Percentiles rank a stretch among this genome's conserved stretches.
phyloP scores from a whole-genome alignment of 2,888 invertebrate species.

The Leptura quadrifasciata region DNA sequence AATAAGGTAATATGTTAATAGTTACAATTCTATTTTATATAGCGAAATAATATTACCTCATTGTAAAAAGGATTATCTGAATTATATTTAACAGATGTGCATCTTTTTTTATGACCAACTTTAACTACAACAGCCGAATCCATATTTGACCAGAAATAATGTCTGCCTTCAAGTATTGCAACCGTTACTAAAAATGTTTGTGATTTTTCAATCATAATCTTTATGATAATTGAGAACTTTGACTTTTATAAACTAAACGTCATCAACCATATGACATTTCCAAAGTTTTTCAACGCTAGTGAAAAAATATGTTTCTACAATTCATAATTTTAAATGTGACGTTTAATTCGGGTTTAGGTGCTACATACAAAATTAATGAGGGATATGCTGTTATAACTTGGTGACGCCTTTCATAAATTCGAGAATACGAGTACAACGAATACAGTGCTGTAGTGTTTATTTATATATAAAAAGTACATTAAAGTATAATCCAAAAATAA shows the following conservation, averaged over 20 bases:
- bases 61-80: constrained; percentile 81
- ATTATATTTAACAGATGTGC: constrained; percentile 77
- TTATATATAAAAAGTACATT: no score
- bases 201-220: constrained; percentile 58
- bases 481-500: no score
- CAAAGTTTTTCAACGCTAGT: no score
- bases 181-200: constrained; percentile 79
- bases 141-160: constrained; percentile 75
- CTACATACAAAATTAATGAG: no score
- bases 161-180: constrained; percentile 81
- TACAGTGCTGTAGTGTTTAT: no score
- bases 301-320: no score
- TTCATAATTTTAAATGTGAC: no score
- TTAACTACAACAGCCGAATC: constrained; percentile 80
- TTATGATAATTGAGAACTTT: background rate
- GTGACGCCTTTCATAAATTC: no score
- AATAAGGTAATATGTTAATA: constrained; percentile 15
- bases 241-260: background rate
- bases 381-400: no score
- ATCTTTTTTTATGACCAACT: constrained; percentile 78
- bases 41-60: constrained; percentile 75
- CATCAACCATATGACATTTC: background rate
- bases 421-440: no score
- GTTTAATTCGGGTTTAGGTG: no score
- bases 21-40: background rate